Evolutionary conservation across 2,113 vertebrate genomes (phyloP).

Genomic region (Dolichotis patagonum): DNA sequence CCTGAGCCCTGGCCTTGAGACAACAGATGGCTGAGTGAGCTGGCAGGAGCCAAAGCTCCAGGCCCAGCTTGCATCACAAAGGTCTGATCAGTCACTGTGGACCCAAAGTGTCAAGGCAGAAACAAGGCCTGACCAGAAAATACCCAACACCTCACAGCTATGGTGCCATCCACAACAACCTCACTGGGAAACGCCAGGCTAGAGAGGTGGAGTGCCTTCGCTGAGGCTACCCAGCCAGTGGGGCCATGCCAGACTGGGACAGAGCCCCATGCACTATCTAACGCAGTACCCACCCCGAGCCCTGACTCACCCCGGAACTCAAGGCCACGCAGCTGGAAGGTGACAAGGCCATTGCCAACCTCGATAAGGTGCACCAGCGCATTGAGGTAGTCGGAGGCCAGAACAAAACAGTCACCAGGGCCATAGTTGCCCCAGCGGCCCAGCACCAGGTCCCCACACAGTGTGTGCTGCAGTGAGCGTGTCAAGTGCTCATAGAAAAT

Average conservation of each 20-base stretch:
- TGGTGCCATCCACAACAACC: background rate
- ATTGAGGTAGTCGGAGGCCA: conserved; percentile 96
- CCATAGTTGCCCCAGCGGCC: conserved; percentile 95
- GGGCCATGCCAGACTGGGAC: background rate
- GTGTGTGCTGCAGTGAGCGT: conserved; percentile 93
- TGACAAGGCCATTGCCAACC: conserved; percentile 94
- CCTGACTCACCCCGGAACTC: conserved; percentile 92
- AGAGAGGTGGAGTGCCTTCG: background rate
- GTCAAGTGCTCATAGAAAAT: conserved; percentile 96
- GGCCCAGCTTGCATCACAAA: no score
- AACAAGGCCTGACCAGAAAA: background rate
- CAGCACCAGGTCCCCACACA: conserved; percentile 93
- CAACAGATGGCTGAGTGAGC: background rate
- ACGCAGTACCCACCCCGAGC: accelerated
- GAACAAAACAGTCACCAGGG: conserved; percentile 94
- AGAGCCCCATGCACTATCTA: accelerated
- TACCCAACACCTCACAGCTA: background rate
- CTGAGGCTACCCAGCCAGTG: background rate
- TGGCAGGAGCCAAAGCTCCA: background rate
- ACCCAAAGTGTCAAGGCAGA: background rate
- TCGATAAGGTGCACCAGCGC: conserved; percentile 95
- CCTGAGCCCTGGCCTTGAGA: background rate
- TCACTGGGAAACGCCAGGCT: background rate
- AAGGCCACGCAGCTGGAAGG: conserved; percentile 94
- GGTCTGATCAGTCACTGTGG: accelerated